Percentiles rank a stretch among this genome's conserved stretches.
These are phyloP conservation scores for Drosophila obscura DNA, from an alignment of 1,140 invertebrate species.

Conservation along the genomic window DNA sequence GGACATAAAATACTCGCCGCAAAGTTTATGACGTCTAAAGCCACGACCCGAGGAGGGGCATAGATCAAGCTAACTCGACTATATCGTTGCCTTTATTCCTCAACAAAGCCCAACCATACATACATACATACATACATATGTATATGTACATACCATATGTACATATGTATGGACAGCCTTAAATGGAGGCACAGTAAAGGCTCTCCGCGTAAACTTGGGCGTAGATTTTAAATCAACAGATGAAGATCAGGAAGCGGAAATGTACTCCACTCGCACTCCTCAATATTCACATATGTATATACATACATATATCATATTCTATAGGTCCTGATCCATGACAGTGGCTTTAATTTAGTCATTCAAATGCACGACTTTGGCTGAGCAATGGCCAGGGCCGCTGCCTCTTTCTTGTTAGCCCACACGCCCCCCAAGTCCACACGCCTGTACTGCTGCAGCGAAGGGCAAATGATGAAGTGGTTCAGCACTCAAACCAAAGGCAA, in stretches of 20 bases:
- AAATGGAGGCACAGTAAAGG: background rate
- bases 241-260: no score
- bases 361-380: slow-evolving; percentile 21
- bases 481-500: no score
- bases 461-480: background rate
- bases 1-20: slow-evolving; percentile 39
- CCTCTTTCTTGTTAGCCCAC: slow-evolving; percentile 36
- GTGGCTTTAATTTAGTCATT: slow-evolving; percentile 41
- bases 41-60: background rate
- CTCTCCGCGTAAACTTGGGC: no score
- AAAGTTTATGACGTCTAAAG: slow-evolving; percentile 44
- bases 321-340: slow-evolving; percentile 8
- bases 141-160: no score
- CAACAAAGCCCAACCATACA: no score
- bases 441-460: background rate
- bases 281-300: background rate
- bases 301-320: slow-evolving; percentile 15
- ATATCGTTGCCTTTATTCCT: no score
- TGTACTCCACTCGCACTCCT: no score
- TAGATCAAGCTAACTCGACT: slow-evolving; percentile 19
- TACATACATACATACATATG: no score
- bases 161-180: no score
- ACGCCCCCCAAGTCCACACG: background rate
- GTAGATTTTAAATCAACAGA: no score
- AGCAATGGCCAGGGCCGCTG: background rate